Base-by-base conservation (phyloP, 2,797 vertebrate genomes). In the Cynopterus sphinx region DNA sequence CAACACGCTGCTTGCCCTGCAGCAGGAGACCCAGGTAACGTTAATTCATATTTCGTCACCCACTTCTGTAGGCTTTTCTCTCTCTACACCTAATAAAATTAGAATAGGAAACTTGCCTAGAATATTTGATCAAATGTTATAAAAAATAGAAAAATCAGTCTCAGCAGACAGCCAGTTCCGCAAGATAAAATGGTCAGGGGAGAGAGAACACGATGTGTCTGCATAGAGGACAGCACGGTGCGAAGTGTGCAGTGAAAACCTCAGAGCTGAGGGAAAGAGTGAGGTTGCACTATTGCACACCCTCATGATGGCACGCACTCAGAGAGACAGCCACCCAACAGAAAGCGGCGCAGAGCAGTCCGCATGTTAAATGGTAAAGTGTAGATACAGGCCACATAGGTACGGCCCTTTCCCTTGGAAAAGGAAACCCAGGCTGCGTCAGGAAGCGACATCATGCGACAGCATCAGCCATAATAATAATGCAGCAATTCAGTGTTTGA, bases 331-430 rank as follows among this genome's bases (percentile, higher is more conserved):
- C 2, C 16, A 43, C 15, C 19, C 12, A 41, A 12, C 28, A 31
- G 71, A 95, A 59, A 28, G 0, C 9, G n/a, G 5, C 41, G 26
- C 33, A 13, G 21, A 26, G 24, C 2, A 31, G 24, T 9, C 26
- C 7, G 33, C 16, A 5, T 26, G 7, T 65, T 57, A 55, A 33
- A 19, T 9, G 9, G 15, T 5, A 26, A 83, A 75, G 33, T 4
- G 7, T 7, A 15, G 31, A 2, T 5, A 21, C 16, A 4, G 12
- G 3, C 7, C 9, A 16, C 49, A 0, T 46, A 43, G 74, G 63
- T 4, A 22, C 1, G 3, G 3, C 15, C 12, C 33, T 39, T 68
- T 46, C 21, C 41, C 41, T 39, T 67, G 24, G 28, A 28, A 57
- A 74, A 91, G 67, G 83, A 84, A n/a, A 46, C 26, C 28, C 46